Conservation (phyloP, 2,113 vertebrate species). For the Albula goreensis region DNA sequence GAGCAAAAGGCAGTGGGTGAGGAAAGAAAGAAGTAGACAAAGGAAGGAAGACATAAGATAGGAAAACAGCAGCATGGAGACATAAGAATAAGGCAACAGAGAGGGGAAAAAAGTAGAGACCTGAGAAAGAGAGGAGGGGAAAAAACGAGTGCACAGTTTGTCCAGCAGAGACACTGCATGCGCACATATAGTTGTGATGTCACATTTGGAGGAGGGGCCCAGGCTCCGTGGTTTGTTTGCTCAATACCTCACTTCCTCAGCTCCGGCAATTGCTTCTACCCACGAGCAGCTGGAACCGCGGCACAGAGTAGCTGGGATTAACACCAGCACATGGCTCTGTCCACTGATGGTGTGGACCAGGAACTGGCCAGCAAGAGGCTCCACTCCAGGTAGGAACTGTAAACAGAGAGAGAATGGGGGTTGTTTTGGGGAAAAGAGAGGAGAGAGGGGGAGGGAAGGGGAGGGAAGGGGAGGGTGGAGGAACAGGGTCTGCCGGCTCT, state of each 20-base stretch:
- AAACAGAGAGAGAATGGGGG: neutral
- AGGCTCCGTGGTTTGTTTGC: slow-evolving; percentile 55
- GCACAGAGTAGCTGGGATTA: neutral
- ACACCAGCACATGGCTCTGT: slow-evolving; percentile 50
- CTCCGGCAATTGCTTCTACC: slow-evolving; percentile 45
- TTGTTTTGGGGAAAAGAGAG: neutral
- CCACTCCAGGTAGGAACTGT: slow-evolving; percentile 58
- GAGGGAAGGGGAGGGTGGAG: neutral
- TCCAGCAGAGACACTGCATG: slow-evolving; percentile 10
- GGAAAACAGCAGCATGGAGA: neutral
- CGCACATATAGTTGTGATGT: slow-evolving; percentile 24
- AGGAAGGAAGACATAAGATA: neutral
- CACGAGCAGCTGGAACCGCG: slow-evolving; percentile 1
- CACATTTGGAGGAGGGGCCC: slow-evolving; percentile 54
- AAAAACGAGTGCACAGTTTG: neutral
- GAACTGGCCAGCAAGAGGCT: slow-evolving; percentile 55
- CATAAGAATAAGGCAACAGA: neutral
- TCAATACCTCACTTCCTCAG: slow-evolving; percentile 68
- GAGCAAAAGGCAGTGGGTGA: neutral
- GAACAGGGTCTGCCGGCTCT: neutral
- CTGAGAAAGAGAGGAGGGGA: neutral
- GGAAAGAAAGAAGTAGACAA: neutral
- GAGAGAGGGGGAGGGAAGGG: neutral
- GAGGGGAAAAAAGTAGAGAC: neutral
- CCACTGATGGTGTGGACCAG: slow-evolving; percentile 54